phyloP scores from a whole-genome alignment of 2,113 vertebrate genomes.

The Pomatostomus ruficeps region DNA sequence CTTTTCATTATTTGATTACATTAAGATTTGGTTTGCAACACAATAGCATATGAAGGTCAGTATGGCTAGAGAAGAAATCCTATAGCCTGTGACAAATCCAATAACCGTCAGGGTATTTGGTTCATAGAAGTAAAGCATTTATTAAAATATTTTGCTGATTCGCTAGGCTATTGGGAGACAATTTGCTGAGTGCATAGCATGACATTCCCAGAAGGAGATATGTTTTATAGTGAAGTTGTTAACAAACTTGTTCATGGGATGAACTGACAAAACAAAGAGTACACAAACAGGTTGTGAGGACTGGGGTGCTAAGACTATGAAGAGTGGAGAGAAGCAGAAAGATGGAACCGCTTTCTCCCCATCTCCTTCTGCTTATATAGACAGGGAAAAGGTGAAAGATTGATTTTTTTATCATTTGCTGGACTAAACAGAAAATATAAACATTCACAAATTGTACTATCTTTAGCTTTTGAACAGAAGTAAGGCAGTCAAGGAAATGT shows the following conservation, averaged over 20 bases:
- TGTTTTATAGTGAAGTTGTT: neutral
- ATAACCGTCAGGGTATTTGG: conserved; percentile 65
- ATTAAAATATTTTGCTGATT: conserved; percentile 65
- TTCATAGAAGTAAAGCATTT: conserved; percentile 61
- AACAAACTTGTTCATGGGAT: neutral
- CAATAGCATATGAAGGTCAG: conserved; percentile 45
- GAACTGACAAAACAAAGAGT: neutral
- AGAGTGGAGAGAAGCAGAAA: neutral
- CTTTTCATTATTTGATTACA: conserved; percentile 51
- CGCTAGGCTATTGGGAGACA: conserved; percentile 35
- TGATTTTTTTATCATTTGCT: neutral
- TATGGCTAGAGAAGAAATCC: conserved; percentile 59
- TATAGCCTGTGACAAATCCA: conserved; percentile 72
- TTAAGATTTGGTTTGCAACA: conserved; percentile 51
- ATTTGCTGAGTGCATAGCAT: neutral
- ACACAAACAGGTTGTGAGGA: neutral
- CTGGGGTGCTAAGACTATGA: neutral
- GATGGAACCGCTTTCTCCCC: neutral
- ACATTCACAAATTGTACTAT: rapidly evolving
- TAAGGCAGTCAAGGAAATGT: neutral
- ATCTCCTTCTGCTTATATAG: neutral
- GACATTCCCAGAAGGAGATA: conserved; percentile 7
- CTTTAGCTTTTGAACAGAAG: neutral
- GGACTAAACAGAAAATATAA: neutral
- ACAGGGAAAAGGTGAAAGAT: neutral